These are phyloP conservation scores for Hyaena hyaena DNA, from an alignment of 2,113 vertebrate species.

Conservation along the genomic window DNA sequence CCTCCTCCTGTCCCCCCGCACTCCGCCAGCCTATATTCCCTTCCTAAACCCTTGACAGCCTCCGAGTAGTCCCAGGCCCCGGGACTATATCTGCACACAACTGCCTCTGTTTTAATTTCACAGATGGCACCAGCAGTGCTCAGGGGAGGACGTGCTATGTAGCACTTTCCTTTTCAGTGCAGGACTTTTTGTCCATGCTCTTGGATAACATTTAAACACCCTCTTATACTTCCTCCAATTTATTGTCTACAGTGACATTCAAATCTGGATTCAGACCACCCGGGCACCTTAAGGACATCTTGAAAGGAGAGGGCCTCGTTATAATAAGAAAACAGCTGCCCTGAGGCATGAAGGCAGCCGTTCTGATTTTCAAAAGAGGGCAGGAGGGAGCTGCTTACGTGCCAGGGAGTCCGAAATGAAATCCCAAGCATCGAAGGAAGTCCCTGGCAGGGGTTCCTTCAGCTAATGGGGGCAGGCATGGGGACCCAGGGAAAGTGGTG, in stretches of 20 bases:
- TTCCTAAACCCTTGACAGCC: neutral
- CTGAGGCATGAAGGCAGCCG: neutral
- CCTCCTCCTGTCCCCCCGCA: neutral
- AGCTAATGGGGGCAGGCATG: neutral
- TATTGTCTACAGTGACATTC: neutral
- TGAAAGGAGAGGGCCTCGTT: neutral
- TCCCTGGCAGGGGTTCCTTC: neutral
- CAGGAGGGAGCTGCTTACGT: neutral
- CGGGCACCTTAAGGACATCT: neutral
- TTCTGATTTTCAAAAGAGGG: neutral
- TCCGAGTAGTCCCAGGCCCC: neutral
- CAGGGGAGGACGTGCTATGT: neutral
- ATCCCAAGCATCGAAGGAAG: neutral
- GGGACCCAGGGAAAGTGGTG: neutral
- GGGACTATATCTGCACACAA: neutral
- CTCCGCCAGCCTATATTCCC: neutral
- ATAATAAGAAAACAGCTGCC: neutral
- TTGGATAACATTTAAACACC: neutral
- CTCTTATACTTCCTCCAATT: neutral
- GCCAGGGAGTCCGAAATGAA: neutral
- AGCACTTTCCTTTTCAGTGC: neutral
- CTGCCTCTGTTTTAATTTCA: neutral
- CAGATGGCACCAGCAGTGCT: neutral
- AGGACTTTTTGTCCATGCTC: neutral
- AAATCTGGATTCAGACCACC: neutral